These are phyloP conservation scores for Drosophila erecta DNA, from an alignment of 1,140 invertebrate genomes.

Conservation along the genomic window DNA sequence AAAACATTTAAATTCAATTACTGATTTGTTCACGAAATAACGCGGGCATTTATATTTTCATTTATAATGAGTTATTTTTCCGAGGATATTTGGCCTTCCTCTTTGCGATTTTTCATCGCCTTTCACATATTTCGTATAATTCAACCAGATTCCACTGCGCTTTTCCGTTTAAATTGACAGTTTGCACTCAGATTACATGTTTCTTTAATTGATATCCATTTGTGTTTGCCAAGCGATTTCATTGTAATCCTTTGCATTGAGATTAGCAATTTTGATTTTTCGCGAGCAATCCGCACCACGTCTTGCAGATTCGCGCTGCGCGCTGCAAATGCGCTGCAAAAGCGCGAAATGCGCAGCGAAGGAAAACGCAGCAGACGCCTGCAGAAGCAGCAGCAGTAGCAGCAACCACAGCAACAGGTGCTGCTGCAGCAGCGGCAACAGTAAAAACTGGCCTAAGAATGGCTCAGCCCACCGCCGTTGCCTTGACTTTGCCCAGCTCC, in stretches of 20 bases:
- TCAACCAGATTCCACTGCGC: slow-evolving; percentile 30
- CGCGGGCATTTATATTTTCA: slow-evolving; percentile 1
- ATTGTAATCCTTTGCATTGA: slow-evolving; percentile 33
- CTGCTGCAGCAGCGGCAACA: slow-evolving; percentile 4
- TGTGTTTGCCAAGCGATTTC: slow-evolving; percentile 24
- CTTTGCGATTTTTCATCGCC: slow-evolving; percentile 2
- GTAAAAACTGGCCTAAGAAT: slow-evolving; percentile 43
- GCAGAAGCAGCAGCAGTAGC: slow-evolving; percentile 1
- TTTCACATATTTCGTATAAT: slow-evolving; percentile 30
- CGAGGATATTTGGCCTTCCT: slow-evolving; percentile 18
- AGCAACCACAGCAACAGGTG: slow-evolving; percentile 4
- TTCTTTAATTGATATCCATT: slow-evolving; percentile 45
- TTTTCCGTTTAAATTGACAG: slow-evolving; percentile 17
- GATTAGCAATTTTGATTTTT: slow-evolving; percentile 13
- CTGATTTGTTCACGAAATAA: not conserved
- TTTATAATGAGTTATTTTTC: slow-evolving; percentile 15
- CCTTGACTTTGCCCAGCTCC: slow-evolving; percentile 64
- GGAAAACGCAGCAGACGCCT: slow-evolving; percentile 55
- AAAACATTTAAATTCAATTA: no score
- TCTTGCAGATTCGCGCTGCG: slow-evolving; percentile 56
- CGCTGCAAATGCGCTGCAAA: slow-evolving; percentile 56
- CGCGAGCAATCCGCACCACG: slow-evolving; percentile 42
- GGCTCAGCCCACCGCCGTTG: slow-evolving; percentile 42
- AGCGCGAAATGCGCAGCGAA: slow-evolving; percentile 39
- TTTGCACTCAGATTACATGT: slow-evolving; percentile 12